Evolutionary conservation across 2,888 invertebrate genomes (phyloP).

Genomic region (Cosmopolites sordidus): DNA sequence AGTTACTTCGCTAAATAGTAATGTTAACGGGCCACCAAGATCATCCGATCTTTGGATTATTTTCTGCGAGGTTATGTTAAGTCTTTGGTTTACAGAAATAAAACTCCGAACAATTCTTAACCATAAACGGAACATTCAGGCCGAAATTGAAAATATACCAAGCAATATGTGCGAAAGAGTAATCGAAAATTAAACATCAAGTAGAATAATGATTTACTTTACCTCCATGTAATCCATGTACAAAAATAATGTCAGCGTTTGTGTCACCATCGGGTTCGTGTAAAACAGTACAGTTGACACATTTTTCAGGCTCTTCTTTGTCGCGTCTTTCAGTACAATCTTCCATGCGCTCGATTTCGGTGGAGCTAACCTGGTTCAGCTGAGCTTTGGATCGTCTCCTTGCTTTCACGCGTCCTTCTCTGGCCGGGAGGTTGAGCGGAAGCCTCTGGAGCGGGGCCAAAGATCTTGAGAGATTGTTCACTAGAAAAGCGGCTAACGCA

Average conservation of each 20-base stretch:
- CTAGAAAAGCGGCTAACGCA: conserved; percentile 43
- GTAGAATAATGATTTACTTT: too few species aligned
- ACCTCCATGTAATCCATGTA: conserved; percentile 78
- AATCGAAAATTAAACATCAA: too few species aligned
- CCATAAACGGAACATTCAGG: too few species aligned
- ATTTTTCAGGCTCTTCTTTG: conserved; percentile 38
- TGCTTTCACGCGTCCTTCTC: conserved; percentile 4
- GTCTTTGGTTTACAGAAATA: too few species aligned
- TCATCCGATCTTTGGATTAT: too few species aligned
- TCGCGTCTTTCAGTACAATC: not conserved
- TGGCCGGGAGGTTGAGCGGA: conserved; percentile 22
- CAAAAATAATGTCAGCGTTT: conserved; percentile 70
- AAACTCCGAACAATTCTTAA: too few species aligned
- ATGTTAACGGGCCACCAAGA: too few species aligned
- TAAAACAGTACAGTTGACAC: conserved; percentile 45
- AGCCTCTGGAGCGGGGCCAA: conserved; percentile 45
- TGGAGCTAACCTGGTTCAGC: not conserved
- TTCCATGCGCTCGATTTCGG: conserved; percentile 1
- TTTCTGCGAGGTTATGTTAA: too few species aligned
- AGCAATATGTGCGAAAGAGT: too few species aligned
- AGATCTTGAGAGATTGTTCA: conserved; percentile 44
- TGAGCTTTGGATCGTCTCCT: conserved; percentile 4
- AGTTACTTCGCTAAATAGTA: too few species aligned
- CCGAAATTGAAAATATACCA: too few species aligned
- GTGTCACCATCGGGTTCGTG: conserved; percentile 39